Conservation (phyloP, 1,140 invertebrate species). For the Drosophila nebulosa region DNA sequence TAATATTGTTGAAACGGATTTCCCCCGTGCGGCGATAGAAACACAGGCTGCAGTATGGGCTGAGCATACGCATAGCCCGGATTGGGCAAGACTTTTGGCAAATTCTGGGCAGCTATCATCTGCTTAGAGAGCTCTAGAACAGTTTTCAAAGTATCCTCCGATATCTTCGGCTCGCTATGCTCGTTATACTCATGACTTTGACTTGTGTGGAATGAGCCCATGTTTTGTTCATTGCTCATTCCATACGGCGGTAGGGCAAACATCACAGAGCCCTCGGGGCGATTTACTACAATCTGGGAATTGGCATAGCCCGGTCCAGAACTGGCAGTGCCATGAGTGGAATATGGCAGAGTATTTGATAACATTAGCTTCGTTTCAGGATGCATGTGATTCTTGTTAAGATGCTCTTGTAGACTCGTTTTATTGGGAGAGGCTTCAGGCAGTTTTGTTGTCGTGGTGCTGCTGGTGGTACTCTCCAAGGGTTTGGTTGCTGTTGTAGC, state of each 20-base stretch:
- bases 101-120: conserved; percentile 74
- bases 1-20: conserved; percentile 67
- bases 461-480: neutral
- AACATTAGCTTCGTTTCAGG: conserved; percentile 72
- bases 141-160: conserved; percentile 78
- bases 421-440: conserved; percentile 42
- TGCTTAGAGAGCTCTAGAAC: conserved; percentile 79
- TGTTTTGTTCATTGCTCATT: conserved; percentile 28
- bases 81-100: conserved; percentile 73
- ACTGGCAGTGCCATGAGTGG: conserved; percentile 22
- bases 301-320: conserved; percentile 58
- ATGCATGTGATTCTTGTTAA: conserved; percentile 47
- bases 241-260: conserved; percentile 61
- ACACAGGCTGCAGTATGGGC: conserved; percentile 66
- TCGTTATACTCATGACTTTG: conserved; percentile 47
- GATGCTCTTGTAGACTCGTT: conserved; percentile 56
- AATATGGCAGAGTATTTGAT: conserved; percentile 41
- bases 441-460: conserved; percentile 13
- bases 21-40: conserved; percentile 40
- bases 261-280: conserved; percentile 75
- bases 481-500: conserved; percentile 5
- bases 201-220: neutral
- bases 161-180: conserved; percentile 68
- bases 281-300: conserved; percentile 80
- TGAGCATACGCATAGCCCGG: conserved; percentile 53